phyloP scores from a whole-genome alignment of 2,113 vertebrate genomes.

The Ploceus nigricollis region DNA sequence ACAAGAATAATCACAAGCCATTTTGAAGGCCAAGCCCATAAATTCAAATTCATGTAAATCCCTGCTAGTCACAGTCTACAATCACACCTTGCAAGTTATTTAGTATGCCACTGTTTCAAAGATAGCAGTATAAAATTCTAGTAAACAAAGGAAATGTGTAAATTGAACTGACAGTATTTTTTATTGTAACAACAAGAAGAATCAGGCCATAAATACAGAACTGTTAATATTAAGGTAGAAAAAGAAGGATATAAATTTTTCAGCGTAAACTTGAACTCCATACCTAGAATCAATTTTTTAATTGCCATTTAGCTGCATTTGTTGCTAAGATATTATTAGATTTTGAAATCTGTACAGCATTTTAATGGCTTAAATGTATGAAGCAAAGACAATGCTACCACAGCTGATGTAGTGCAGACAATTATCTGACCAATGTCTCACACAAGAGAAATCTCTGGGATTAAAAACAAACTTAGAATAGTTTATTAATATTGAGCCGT shows the following conservation, averaged over 20 bases:
- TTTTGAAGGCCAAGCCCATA: constrained; percentile 33
- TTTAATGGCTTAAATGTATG: neutral
- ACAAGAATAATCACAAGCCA: constrained; percentile 32
- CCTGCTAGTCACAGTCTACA: neutral
- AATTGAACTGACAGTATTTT: neutral
- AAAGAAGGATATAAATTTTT: neutral
- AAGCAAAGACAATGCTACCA: neutral
- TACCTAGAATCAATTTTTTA: neutral
- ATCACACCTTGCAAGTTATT: neutral
- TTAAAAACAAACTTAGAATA: neutral
- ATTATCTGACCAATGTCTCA: neutral
- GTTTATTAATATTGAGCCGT: neutral
- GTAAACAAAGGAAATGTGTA: neutral
- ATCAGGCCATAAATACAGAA: neutral
- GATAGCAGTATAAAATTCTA: neutral
- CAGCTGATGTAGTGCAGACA: neutral
- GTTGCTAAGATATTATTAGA: neutral
- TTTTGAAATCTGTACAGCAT: neutral
- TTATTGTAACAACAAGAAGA: neutral
- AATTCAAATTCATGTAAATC: constrained; percentile 29
- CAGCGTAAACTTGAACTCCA: neutral
- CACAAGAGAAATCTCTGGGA: neutral
- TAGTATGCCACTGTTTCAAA: neutral
- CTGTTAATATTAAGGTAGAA: neutral
- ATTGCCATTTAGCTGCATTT: neutral